A percentile compares a stretch with the other conserved stretches of the same genome.
Conservation (phyloP, 2,113 vertebrate species). For the Psittacara wagleri region DNA sequence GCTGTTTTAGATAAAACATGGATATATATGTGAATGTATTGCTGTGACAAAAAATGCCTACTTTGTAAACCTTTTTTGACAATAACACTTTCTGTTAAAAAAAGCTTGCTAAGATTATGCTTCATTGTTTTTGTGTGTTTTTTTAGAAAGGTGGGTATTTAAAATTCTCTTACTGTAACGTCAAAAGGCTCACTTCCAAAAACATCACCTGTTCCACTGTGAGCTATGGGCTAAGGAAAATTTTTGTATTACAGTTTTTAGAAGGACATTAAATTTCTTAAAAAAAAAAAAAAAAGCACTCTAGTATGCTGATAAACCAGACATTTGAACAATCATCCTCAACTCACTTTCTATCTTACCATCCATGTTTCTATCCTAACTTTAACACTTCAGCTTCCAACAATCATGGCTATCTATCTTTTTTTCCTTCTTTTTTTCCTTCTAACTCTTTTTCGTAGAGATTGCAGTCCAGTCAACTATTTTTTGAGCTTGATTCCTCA, state of each 20-base stretch:
- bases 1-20: not conserved
- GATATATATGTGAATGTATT: not conserved
- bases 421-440: not conserved
- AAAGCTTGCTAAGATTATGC: not conserved
- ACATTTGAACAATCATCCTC: not conserved
- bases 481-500: not conserved
- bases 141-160: not conserved
- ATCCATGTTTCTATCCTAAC: not conserved
- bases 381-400: not conserved
- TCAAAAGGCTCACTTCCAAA: accelerated
- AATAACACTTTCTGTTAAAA: not conserved
- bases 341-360: not conserved
- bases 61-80: not conserved
- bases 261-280: not conserved
- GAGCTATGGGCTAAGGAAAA: not conserved
- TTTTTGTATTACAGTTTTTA: not conserved
- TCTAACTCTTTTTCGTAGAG: not conserved
- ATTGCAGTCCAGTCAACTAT: not conserved
- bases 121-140: not conserved
- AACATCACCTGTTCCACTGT: not conserved
- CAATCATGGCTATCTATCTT: not conserved
- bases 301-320: accelerated
- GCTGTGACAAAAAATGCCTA: not conserved
- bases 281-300: not conserved
- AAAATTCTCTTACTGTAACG: not conserved